Evolutionary conservation across 1,140 invertebrate species (phyloP), one percentile per base, ranked within the genome.

Genomic region (Temnothorax nylanderi): DNA sequence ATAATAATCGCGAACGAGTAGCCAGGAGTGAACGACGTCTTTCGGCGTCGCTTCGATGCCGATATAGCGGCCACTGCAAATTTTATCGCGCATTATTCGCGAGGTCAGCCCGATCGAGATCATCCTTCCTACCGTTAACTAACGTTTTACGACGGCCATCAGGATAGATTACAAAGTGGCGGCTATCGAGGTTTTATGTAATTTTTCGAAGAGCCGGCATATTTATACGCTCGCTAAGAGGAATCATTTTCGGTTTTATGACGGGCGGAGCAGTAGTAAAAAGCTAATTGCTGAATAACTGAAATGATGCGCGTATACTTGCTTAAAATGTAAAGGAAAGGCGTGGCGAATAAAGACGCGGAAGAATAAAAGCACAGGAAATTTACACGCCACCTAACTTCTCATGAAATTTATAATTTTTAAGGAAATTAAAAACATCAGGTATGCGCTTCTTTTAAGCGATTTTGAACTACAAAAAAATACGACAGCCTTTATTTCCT

Each of bases 221-320:
- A 82, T 74, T 82, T 82, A 82, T 74, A 74, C 67, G 80, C 51
- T 44, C 47, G 47, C 77, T 69, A 69, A 82, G 54, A 49, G 41
- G 41, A 82, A 74, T 44, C 80, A 34, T 82, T 82, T 82, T 82
- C 67, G 26, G 67, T 74, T 82, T 82, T 74, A 82, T 44, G 80
- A 60, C 67, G 37, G 41, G 51, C 67, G 78, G 78, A 82, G 41
- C 41, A 69, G 41, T 72, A 74, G 26, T 82, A 82, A 72, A 82
- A 82, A 74, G 56, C 41, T 74, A 82, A 82, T 82, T 82, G 80
- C 67, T 74, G 80, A 82, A 82, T 82, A 82, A 82, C 67, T 74
- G 67, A 82, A 82, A 74, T 72, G 56, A 82, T 54, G 21, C 51
- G 54, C 78, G 51, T 72, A 72, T n/a, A 58, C 51, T 34, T 54